These are phyloP conservation scores for Smutsia temminckii DNA, from an alignment of 2,797 vertebrate genomes.

Conservation along the genomic window DNA sequence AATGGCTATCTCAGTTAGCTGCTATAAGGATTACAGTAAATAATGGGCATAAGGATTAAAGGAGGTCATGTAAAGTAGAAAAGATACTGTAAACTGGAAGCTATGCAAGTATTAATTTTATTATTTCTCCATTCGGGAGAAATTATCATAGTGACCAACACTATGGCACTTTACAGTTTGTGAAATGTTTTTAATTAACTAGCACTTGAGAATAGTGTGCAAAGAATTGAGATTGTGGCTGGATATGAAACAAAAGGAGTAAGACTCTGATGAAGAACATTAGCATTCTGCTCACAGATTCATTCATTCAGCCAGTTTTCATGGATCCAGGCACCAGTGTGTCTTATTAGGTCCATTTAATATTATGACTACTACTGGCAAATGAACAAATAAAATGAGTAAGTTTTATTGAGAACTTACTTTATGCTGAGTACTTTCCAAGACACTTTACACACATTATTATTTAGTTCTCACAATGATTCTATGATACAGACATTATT, in stretches of 20 bases:
- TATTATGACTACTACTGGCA: not conserved
- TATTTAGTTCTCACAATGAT: not conserved
- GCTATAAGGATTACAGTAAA: not conserved
- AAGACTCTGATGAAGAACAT: not conserved
- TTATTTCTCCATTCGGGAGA: not conserved
- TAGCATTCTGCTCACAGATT: not conserved
- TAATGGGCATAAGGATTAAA: not conserved
- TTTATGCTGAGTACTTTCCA: not conserved
- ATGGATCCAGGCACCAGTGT: not conserved
- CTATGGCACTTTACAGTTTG: not conserved
- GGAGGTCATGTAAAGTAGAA: not conserved
- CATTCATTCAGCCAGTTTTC: not conserved
- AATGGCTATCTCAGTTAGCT: not conserved
- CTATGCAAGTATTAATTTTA: not conserved
- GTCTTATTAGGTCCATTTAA: not conserved
- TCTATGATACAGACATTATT: not conserved
- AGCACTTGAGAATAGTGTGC: not conserved
- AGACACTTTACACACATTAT: not conserved
- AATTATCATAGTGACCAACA: not conserved
- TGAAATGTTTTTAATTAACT: constrained; percentile 43
- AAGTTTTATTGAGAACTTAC: not conserved
- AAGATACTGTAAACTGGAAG: constrained; percentile 27
- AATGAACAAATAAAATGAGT: not conserved
- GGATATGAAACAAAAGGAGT: not conserved
- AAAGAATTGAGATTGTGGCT: constrained; percentile 34